Conservation (phyloP, 2,888 invertebrate genomes). For the Agriopis marginaria region DNA sequence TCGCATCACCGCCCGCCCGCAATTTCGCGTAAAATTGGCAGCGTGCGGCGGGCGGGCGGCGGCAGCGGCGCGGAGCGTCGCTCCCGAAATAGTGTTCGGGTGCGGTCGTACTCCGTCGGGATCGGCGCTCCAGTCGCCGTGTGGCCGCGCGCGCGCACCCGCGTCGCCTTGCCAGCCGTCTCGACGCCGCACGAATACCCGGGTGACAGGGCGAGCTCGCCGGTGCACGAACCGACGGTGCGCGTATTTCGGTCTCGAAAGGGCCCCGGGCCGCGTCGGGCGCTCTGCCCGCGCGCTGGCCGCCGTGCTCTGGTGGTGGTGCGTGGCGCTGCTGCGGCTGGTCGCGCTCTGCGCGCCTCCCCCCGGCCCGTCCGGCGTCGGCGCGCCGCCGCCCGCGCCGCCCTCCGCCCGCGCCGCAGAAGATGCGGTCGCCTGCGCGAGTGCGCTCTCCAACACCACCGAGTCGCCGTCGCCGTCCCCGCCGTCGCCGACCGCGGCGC, state of each 20-base stretch:
- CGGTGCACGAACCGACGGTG: constrained; percentile 75
- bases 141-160: constrained; percentile 85
- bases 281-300: constrained; percentile 84
- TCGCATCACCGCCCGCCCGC: constrained; percentile 86
- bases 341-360: constrained; percentile 82
- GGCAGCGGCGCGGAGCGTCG: constrained; percentile 81
- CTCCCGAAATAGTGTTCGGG: constrained; percentile 86
- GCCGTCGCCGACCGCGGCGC: constrained; percentile 58
- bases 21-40: constrained; percentile 87
- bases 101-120: constrained; percentile 81
- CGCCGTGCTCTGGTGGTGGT: constrained; percentile 85
- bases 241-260: constrained; percentile 83
- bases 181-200: constrained; percentile 71
- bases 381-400: constrained; percentile 66
- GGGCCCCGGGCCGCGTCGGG: constrained; percentile 82
- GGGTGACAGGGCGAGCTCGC: constrained; percentile 69
- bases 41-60: constrained; percentile 82
- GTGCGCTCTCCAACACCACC: constrained; percentile 77
- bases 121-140: constrained; percentile 83
- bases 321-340: constrained; percentile 85
- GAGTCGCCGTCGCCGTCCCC: constrained; percentile 63
- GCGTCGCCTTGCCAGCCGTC: constrained; percentile 77
- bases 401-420: constrained; percentile 79
- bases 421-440: constrained; percentile 80
- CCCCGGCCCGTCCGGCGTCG: constrained; percentile 77